These are phyloP conservation scores for Oxygymnocypris stewartii DNA, from an alignment of 2,113 vertebrate species.

Conservation along the genomic window DNA sequence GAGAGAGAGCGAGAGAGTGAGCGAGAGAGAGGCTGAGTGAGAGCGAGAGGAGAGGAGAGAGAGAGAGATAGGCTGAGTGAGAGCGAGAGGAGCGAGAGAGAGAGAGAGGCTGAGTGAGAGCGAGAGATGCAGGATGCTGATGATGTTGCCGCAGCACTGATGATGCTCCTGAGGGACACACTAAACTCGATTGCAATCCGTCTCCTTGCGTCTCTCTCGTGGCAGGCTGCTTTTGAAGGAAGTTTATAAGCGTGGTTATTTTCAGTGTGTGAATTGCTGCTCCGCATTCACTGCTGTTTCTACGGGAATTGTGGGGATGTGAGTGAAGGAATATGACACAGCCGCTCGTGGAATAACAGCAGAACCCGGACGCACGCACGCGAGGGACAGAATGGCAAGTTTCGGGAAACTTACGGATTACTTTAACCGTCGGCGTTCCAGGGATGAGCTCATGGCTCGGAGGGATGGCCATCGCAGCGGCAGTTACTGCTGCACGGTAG, in stretches of 20 bases:
- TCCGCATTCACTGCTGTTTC: slow-evolving; percentile 7
- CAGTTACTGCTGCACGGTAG: slow-evolving; percentile 86
- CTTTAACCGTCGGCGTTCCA: slow-evolving; percentile 87
- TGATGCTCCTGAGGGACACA: slow-evolving; percentile 34
- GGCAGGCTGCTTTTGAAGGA: slow-evolving; percentile 58
- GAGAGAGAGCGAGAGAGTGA: too few species aligned
- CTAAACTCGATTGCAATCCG: not conserved
- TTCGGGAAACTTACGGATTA: slow-evolving; percentile 93
- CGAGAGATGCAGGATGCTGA: slow-evolving; percentile 35
- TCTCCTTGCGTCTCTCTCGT: not conserved
- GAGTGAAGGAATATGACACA: slow-evolving; percentile 26
- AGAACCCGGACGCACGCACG: rapidly evolving
- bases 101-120: slow-evolving; percentile 37
- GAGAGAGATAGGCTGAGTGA: too few species aligned
- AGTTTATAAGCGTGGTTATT: slow-evolving; percentile 71
- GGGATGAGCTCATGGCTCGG: slow-evolving; percentile 80
- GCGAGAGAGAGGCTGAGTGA: too few species aligned
- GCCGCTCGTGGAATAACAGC: slow-evolving; percentile 24
- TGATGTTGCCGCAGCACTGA: slow-evolving; percentile 41
- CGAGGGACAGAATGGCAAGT: slow-evolving; percentile 78
- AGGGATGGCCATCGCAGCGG: slow-evolving; percentile 78
- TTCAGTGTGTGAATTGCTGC: slow-evolving; percentile 42
- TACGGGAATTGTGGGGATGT: slow-evolving; percentile 5
- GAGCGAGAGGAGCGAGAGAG: too few species aligned
- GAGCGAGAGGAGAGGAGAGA: too few species aligned